Conservation (phyloP, 2,888 invertebrate species). For the Apamea epomidion region DNA sequence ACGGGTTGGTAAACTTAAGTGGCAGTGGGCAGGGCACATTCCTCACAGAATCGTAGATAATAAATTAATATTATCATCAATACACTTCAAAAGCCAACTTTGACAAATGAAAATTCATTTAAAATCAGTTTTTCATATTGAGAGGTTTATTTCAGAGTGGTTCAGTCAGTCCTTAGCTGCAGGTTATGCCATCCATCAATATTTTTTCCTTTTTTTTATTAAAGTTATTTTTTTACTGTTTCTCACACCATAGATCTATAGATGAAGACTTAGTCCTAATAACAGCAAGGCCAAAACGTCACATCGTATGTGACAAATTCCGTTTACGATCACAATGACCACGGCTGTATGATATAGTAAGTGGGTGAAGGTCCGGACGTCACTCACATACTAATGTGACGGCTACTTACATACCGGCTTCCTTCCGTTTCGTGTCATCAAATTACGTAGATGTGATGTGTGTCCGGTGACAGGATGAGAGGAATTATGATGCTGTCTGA, state of each 20-base stretch:
- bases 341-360: conserved; percentile 64
- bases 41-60: no score
- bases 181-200: neutral
- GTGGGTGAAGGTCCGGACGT: conserved; percentile 79
- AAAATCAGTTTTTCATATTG: neutral
- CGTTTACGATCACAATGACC: conserved; percentile 64
- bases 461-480: conserved; percentile 29
- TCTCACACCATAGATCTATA: neutral
- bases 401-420: conserved; percentile 60
- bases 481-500: conserved; percentile 1
- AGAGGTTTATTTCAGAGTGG: neutral
- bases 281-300: conserved; percentile 49
- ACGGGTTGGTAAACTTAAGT: no score
- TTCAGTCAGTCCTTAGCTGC: neutral
- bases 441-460: conserved; percentile 58
- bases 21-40: no score
- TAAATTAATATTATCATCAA: no score
- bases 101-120: neutral
- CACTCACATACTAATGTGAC: conserved; percentile 75
- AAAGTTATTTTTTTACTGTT: neutral
- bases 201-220: neutral
- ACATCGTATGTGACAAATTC: conserved; percentile 63
- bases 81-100: neutral
- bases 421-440: conserved; percentile 67
- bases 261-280: conserved; percentile 35